Conservation (phyloP, 2,888 invertebrate species). For the Ophion obscuratus region DNA sequence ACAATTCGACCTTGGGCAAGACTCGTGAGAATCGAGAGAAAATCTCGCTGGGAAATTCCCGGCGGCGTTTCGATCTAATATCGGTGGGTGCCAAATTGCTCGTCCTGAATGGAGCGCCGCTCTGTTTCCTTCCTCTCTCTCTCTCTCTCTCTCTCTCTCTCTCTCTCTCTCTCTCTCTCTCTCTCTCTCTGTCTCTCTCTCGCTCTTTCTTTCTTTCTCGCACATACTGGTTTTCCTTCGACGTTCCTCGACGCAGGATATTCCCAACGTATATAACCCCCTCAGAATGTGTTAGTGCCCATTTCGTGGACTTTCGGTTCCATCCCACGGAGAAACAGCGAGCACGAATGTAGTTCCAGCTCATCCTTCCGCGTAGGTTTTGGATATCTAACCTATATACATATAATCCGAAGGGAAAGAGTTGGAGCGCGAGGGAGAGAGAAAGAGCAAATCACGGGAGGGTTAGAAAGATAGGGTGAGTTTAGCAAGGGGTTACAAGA, state of each 20-base stretch:
- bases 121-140: conserved; percentile 41
- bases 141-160: neutral
- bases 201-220: neutral
- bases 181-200: conserved; percentile 32
- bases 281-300: conserved; percentile 50
- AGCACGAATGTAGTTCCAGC: conserved; percentile 49
- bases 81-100: conserved; percentile 79
- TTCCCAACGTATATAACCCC: conserved; percentile 56
- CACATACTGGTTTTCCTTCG: conserved; percentile 21
- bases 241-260: conserved; percentile 50
- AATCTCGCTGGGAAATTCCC: conserved; percentile 62
- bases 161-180: neutral
- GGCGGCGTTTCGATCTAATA: conserved; percentile 75
- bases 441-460: conserved; percentile 29
- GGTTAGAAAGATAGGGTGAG: conserved; percentile 56
- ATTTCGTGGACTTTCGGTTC: conserved; percentile 59
- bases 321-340: conserved; percentile 59
- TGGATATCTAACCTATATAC: conserved; percentile 52
- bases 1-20: conserved; percentile 37
- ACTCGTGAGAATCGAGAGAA: conserved; percentile 41
- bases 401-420: conserved; percentile 43
- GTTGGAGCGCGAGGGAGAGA: conserved; percentile 43
- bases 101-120: conserved; percentile 74
- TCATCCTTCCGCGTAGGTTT: conserved; percentile 34
- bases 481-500: conserved; percentile 77